These are phyloP conservation scores for Azemiops feae DNA, from an alignment of 2,113 vertebrate genomes.

Conservation along the genomic window DNA sequence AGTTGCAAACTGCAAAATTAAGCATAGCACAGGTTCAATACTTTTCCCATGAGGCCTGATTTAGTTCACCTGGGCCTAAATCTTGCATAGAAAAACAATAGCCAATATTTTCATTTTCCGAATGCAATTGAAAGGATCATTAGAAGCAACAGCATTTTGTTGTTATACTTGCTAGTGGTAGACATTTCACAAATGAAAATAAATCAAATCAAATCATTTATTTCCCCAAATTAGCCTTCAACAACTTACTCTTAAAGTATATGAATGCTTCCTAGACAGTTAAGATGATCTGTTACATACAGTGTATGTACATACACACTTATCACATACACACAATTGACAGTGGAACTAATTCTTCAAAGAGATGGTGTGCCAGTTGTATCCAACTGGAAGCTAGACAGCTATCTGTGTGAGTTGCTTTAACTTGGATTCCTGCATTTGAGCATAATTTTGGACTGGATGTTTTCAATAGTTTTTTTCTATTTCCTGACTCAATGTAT, in stretches of 20 bases:
- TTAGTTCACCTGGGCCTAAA: too few relatives aligned
- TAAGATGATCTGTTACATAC: not conserved
- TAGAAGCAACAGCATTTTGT: not conserved
- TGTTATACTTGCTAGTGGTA: not conserved
- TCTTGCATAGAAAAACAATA: too few relatives aligned
- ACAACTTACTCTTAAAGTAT: not conserved
- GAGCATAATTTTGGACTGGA: not conserved
- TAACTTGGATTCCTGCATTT: not conserved
- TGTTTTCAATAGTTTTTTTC: not conserved
- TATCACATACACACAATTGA: not conserved
- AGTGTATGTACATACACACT: not conserved
- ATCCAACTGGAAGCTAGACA: not conserved
- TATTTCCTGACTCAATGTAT: not conserved
- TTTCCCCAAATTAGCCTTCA: not conserved
- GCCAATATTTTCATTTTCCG: not conserved
- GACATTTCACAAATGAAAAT: not conserved
- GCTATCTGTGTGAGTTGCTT: not conserved
- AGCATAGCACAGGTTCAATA: too few relatives aligned
- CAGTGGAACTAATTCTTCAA: not conserved
- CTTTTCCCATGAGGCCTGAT: too few relatives aligned
- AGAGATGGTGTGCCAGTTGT: not conserved
- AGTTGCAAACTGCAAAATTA: too few relatives aligned
- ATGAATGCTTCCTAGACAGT: not conserved
- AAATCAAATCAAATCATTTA: not conserved
- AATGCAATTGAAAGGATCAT: not conserved